A percentile compares a stretch with the other conserved stretches of the same genome.
phyloP scores from a whole-genome alignment of 2,888 invertebrate genomes.

The Idaea aversata region DNA sequence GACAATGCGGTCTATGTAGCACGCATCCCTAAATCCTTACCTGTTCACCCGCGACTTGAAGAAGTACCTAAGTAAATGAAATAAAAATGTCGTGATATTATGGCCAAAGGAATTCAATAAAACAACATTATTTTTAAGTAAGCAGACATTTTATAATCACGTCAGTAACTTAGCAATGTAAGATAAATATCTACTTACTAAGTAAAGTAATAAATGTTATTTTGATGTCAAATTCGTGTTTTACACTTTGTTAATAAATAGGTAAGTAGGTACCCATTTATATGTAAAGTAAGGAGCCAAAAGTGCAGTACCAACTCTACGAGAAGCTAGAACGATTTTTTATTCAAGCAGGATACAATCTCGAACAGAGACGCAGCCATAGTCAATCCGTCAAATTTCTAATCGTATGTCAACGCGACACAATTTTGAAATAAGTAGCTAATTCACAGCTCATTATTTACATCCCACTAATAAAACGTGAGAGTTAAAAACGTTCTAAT shows the following conservation, averaged over 20 bases:
- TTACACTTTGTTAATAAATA: not conserved
- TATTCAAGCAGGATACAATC: not conserved
- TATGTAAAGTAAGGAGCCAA: not conserved
- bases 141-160: not conserved
- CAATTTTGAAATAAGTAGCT: too few species aligned
- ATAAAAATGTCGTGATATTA: not conserved
- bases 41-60: too few species aligned
- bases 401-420: too few species aligned
- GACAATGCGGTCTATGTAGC: too few species aligned
- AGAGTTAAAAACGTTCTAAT: too few species aligned
- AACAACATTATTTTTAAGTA: not conserved
- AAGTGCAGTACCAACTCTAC: not conserved
- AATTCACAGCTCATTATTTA: too few species aligned
- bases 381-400: too few species aligned
- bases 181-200: not conserved
- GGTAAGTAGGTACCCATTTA: not conserved
- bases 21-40: too few species aligned
- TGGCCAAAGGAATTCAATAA: conserved; percentile 1
- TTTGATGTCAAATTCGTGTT: not conserved
- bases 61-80: too few species aligned
- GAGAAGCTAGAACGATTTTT: not conserved
- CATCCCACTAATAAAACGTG: too few species aligned
- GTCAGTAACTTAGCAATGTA: not conserved
- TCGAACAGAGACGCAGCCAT: too few species aligned
- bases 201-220: not conserved